phyloP scores from a whole-genome alignment of 1,140 invertebrate genomes.

The Lepidurus arcticus region DNA sequence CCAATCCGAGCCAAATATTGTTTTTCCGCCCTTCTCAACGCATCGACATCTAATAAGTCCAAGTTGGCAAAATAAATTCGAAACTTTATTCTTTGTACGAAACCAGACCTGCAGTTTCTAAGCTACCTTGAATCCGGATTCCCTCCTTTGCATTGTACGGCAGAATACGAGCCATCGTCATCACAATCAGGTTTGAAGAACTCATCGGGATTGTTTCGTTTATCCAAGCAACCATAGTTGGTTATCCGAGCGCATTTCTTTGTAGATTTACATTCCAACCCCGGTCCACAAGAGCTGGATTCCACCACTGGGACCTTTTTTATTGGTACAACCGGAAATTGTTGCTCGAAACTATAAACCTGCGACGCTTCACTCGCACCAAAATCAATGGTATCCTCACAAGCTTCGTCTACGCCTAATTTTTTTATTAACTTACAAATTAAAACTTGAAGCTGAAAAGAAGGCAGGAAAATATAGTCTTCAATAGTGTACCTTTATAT shows the following conservation, averaged over 20 bases:
- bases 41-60: conserved; percentile 34
- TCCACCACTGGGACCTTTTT: neutral
- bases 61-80: neutral
- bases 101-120: neutral
- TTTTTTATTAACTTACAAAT: neutral
- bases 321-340: neutral
- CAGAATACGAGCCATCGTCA: conserved; percentile 30
- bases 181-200: conserved; percentile 32
- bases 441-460: no score
- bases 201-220: neutral
- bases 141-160: conserved; percentile 33
- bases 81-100: neutral
- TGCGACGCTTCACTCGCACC: neutral
- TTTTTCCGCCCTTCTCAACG: conserved; percentile 28
- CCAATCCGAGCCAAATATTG: conserved; percentile 34
- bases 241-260: neutral
- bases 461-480: neutral
- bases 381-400: neutral
- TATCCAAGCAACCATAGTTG: conserved; percentile 1
- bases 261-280: neutral
- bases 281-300: neutral
- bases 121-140: conserved; percentile 29
- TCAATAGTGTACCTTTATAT: conserved; percentile 22
- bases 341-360: neutral
- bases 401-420: neutral